phyloP scores from a whole-genome alignment of 2,888 invertebrate genomes.

The Diachrysia chrysitis region DNA sequence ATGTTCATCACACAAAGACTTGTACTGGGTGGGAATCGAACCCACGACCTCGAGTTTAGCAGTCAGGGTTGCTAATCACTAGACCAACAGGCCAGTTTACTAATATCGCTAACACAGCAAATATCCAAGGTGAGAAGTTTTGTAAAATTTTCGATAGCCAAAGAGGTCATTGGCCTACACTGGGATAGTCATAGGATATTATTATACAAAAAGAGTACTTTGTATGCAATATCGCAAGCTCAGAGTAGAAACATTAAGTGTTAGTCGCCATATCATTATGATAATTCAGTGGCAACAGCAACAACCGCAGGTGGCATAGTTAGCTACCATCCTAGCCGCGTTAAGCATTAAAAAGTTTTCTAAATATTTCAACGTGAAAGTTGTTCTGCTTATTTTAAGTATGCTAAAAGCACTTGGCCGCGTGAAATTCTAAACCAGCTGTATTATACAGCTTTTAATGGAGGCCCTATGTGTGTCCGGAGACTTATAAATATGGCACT shows the following conservation, averaged over 20 bases:
- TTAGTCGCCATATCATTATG: conserved; percentile 29
- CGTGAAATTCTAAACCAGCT: conserved; percentile 60
- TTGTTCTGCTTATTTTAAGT: conserved; percentile 65
- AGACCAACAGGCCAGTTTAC: too few relatives aligned
- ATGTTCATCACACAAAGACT: too few relatives aligned
- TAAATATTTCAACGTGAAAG: conserved; percentile 66
- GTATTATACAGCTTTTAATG: conserved; percentile 56
- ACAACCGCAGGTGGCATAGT: conserved; percentile 78
- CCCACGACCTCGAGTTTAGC: too few relatives aligned
- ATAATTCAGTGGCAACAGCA: conserved; percentile 50
- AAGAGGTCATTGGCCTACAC: too few relatives aligned
- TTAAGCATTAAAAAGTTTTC: conserved; percentile 77
- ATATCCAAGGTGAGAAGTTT: too few relatives aligned
- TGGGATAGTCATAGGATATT: too few relatives aligned
- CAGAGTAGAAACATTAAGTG: conserved; percentile 17
- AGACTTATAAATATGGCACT: conserved; percentile 55
- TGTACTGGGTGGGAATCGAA: too few relatives aligned
- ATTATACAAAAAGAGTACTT: background rate
- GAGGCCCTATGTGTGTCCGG: conserved; percentile 51
- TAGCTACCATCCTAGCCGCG: conserved; percentile 69
- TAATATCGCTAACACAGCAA: too few relatives aligned
- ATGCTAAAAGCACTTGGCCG: conserved; percentile 66
- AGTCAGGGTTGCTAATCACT: too few relatives aligned
- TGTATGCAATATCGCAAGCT: too few relatives aligned
- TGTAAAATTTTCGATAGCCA: too few relatives aligned